phyloP scores from a whole-genome alignment of 2,888 invertebrate genomes.

The Ommatoiulus sabulosus region DNA sequence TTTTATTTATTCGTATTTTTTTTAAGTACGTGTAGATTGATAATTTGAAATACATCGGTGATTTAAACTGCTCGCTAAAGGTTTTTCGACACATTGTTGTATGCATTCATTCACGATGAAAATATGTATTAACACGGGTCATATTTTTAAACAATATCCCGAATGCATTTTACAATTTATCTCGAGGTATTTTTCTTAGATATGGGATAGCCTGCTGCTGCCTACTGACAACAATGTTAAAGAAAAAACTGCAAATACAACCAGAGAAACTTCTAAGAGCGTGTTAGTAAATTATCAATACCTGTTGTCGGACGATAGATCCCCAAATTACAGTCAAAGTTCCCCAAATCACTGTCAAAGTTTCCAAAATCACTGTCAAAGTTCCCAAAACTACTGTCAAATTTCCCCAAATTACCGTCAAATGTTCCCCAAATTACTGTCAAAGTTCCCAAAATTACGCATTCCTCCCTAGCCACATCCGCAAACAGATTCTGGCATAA shows the following conservation, averaged over 20 bases:
- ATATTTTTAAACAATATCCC: not conserved
- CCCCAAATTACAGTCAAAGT: not conserved
- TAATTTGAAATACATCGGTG: too few species aligned
- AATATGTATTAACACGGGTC: too few species aligned
- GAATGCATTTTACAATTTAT: not conserved
- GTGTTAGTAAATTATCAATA: not conserved
- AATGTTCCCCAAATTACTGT: not conserved
- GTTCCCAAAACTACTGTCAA: not conserved
- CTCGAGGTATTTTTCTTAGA: too few species aligned
- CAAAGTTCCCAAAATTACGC: not conserved
- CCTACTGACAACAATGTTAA: not conserved
- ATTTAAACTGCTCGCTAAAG: too few species aligned
- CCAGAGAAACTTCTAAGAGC: constrained; percentile 14
- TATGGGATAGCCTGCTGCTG: not conserved
- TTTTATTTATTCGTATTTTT: too few species aligned
- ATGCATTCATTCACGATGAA: too few species aligned
- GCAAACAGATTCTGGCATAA: not conserved
- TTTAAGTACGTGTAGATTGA: too few species aligned
- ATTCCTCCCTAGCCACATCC: too few species aligned
- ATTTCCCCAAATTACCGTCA: not conserved
- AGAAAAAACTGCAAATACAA: not conserved
- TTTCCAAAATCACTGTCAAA: not conserved
- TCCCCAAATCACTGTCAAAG: not conserved
- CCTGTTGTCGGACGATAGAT: not conserved
- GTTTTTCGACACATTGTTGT: too few species aligned